Percentiles rank a stretch among this genome's conserved stretches.
phyloP scores from a whole-genome alignment of 2,797 vertebrate species.

The Danio tinwini region DNA sequence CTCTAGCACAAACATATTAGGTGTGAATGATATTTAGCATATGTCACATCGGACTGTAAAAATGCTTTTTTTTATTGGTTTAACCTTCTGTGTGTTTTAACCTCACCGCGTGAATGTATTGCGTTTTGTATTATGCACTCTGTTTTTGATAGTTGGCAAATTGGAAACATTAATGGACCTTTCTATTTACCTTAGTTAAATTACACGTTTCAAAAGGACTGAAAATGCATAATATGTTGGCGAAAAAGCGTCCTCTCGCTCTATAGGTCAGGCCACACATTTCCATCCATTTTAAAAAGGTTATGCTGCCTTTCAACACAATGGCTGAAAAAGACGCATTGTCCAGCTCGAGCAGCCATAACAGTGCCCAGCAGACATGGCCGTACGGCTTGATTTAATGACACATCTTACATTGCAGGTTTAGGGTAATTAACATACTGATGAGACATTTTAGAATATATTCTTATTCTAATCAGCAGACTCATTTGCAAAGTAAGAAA shows the following conservation, averaged over 20 bases:
- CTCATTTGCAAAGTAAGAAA: conserved; percentile 45
- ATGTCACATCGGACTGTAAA: conserved; percentile 37
- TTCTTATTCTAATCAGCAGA: conserved; percentile 49
- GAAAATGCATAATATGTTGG: conserved; percentile 30
- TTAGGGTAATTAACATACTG: conserved; percentile 46
- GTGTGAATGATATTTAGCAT: conserved; percentile 47
- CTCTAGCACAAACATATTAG: conserved; percentile 37
- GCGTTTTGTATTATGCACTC: background rate
- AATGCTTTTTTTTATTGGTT: conserved; percentile 15
- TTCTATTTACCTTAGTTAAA: conserved; percentile 9
- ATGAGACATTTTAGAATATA: conserved; percentile 48
- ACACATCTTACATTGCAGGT: conserved; percentile 43
- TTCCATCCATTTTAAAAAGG: conserved; percentile 51
- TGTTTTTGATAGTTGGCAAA: conserved; percentile 23
- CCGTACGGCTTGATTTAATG: conserved; percentile 35
- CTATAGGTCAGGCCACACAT: conserved; percentile 45
- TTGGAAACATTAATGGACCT: background rate
- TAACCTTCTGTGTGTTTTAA: conserved; percentile 31
- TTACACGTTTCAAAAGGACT: conserved; percentile 15
- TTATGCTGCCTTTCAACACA: conserved; percentile 43
- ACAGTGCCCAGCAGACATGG: conserved; percentile 24
- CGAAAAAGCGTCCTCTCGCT: background rate
- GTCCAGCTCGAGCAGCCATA: conserved; percentile 13
- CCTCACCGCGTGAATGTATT: conserved; percentile 1
- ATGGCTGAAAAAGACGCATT: conserved; percentile 29